Base-by-base conservation (phyloP, 2,888 invertebrate genomes). In the Heteropelma amictum region DNA sequence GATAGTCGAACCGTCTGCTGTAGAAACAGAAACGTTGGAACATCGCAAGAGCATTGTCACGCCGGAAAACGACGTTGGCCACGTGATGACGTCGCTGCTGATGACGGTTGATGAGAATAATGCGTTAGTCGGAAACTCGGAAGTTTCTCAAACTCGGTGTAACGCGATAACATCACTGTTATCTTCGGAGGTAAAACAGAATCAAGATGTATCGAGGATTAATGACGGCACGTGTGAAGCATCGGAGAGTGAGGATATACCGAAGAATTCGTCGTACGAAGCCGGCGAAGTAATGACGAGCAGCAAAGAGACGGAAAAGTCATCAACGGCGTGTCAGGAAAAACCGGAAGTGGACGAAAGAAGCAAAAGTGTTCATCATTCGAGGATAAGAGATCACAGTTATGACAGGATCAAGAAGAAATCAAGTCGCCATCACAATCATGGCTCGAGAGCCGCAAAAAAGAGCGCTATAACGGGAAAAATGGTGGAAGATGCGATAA, bases 401-500 rank as follows among this genome's bases (percentile, higher is more conserved):
- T 63, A 61, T 4, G 65, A 54, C n/a, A 78, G 51, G 42, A 60
- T 58, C 26, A 74, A 74, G 28, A 70, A 42, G 45, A 72, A 68
- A 42, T 51, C 75, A 1, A 56, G 30, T 23, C 63, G 69, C 6
- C 45, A 71, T 30, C 63, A 69, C 14, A 53, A 73, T 49, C 69
- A 75, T 10, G 58, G 40, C 1, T 23, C 47, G 5, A 60, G 7
- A 28, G 19, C 33, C 1, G 28, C 56, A 10, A 75, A 69, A 7
- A 77, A 60, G 38, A 30, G 7, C 26, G 64, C 10, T 33, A 71
- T 54, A 30, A 83, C 12, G 5, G 75, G 79, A 47, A 77, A 72
- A n/a, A 71, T 77, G 8, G 69, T 85, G 0, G 78, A 81, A 1
- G 78, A 81, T 3, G 80, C 79, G 0, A 64, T 83, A 45, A 28